Evolutionary conservation across 2,888 invertebrate species (phyloP), one percentile per base, ranked within the genome.

Genomic region (Augiades crinisus): DNA sequence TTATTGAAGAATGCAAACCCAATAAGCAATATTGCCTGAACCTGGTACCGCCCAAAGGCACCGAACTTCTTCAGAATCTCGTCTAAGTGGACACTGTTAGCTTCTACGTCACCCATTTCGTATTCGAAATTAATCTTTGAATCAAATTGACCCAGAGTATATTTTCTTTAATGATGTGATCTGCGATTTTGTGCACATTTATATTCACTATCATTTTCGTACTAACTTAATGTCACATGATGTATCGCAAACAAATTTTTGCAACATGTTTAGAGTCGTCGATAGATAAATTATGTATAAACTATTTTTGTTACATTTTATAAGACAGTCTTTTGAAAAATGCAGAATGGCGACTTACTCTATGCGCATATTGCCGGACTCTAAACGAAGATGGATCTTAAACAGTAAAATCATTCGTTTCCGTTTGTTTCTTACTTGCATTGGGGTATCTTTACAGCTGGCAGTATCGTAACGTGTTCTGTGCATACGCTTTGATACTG

Each of bases 1-100:
- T 69, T 69, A 8, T 56, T 60, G 16, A 67, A 61, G 27, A 65
- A 64, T 0, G 62, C 63, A 12, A 67, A 65, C n/a, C 65, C 62
- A 8, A 67, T 54, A 1, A 65, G 53, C 0, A 67, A 14, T 19
- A 63, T 60, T 13, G 62, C 60, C 41, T 57, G 59, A 2, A 63
- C 22, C 37, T 67, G 65, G 44, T 67, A 65, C 3, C 64, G 57
- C 31, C 61, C 59, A 17, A 63, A 63, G 0, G 56, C 43, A 6
- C 66, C 64, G 2, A 68, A 65, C 17, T 60, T 61, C 40, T 58
- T 58, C 7, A 69, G 41, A 31, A 69, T 60, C 3, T 65, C 66
- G n/a, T 66, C 68, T 38, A 69, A 47, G 44, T 67, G 62, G 5
- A 69, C 57, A 24, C 44, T 54, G 1, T 59, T 59, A 5, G 52